phyloP scores from a whole-genome alignment of 2,797 vertebrate species.

The Myotis pilosus region DNA sequence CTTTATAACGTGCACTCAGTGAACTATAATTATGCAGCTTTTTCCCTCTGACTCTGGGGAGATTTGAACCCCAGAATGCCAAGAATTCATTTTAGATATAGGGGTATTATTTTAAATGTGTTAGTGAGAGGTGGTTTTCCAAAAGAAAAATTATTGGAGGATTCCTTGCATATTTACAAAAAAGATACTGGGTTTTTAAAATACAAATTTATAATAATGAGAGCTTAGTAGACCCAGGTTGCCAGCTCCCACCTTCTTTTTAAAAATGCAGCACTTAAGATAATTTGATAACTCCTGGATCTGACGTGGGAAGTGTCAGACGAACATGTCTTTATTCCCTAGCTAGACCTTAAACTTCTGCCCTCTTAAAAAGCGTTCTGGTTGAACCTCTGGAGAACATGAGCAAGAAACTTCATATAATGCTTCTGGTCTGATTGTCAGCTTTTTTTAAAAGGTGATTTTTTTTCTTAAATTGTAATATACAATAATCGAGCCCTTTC shows the following conservation, averaged over 20 bases:
- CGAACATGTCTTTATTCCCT: constrained; percentile 77
- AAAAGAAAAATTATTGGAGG: constrained; percentile 61
- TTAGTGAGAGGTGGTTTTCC: constrained; percentile 29
- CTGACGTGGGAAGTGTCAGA: constrained; percentile 75
- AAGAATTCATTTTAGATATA: constrained; percentile 61
- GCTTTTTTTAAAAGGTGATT: constrained; percentile 58
- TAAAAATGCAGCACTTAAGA: constrained; percentile 63
- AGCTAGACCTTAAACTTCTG: constrained; percentile 77
- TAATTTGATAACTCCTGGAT: constrained; percentile 72
- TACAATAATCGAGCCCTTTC: constrained; percentile 64
- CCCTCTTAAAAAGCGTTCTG: constrained; percentile 64
- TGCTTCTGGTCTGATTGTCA: constrained; percentile 60
- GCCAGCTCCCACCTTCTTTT: constrained; percentile 50
- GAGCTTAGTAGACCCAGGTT: constrained; percentile 62
- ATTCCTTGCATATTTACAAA: constrained; percentile 71
- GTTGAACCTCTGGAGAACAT: constrained; percentile 71
- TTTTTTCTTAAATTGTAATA: constrained; percentile 60
- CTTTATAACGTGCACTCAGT: constrained; percentile 31
- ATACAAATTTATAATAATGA: constrained; percentile 72
- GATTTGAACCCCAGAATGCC: constrained; percentile 57
- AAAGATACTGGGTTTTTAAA: constrained; percentile 67
- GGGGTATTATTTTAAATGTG: constrained; percentile 66
- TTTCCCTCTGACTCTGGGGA: constrained; percentile 41
- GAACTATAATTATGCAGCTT: constrained; percentile 33
- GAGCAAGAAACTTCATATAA: constrained; percentile 59